Base-by-base conservation (phyloP, 2,888 invertebrate species). In the Trachelus iudaicus region DNA sequence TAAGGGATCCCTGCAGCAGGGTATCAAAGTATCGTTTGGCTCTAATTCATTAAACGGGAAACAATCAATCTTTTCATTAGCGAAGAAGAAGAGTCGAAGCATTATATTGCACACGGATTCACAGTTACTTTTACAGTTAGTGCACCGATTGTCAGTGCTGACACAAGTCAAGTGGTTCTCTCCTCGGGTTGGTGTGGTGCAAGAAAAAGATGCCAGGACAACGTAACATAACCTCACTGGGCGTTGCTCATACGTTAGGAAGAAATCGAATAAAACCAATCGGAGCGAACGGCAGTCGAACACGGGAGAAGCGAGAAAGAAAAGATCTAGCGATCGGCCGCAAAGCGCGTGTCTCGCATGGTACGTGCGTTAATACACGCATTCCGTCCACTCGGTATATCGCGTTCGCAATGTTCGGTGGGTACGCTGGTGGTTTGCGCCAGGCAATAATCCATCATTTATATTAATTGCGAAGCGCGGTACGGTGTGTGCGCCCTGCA, bases 401-500 rank as follows among this genome's bases (percentile, higher is more conserved):
- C 40, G 40, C 40, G 40, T 2, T 56, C 40, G 23, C 40, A 56
- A 23, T 56, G 40, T 23, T 56, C 40, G 15, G 40, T 56, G 15
- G 40, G 40, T 56, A 56, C 40, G 40, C 40, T 6, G 40, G 40
- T 56, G 23, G 40, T 56, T 56, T 56, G 68, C 76, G 73, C 73
- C 30, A 23, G 69, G 75, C 84, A 86, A 87, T 88, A 89, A 90
- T 90, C 86, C 87, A 89, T 89, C 90, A 90, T 89, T 90, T 89
- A 90, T 90, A 90, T 90, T 90, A 90, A 90, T 90, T 90, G 89
- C 86, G 85, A 82, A 85, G 85, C 81, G 87, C 84, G 86, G 86
- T 80, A 75, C 84, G 84, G 80, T 78, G 40, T 56, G 40, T 56
- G 80, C 83, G 81, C 81, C 75, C 81, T 85, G 87, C 86, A 87